Evolutionary conservation across 2,113 vertebrate genomes (phyloP).

Genomic region (Carassius gibelio): DNA sequence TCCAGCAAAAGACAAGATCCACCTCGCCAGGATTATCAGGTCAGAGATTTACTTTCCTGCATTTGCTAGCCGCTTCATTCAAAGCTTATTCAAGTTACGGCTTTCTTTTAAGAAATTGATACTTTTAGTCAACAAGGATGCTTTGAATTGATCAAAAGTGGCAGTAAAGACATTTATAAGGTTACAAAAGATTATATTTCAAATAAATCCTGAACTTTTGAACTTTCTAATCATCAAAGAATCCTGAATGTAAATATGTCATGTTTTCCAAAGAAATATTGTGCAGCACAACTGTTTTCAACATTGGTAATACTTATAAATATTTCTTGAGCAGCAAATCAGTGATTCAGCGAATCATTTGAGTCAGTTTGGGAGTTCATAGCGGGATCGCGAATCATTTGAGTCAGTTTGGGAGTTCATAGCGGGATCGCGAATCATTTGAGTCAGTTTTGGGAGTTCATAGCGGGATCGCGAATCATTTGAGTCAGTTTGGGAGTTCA

Average conservation of each 20-base stretch:
- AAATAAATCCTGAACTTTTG: background rate
- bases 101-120: background rate
- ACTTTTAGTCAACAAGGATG: background rate
- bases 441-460: too few relatives aligned
- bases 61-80: background rate
- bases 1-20: constrained; percentile 93
- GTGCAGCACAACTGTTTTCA: background rate
- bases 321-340: background rate
- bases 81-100: background rate
- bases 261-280: background rate
- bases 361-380: too few relatives aligned
- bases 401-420: too few relatives aligned
- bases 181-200: background rate
- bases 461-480: too few relatives aligned
- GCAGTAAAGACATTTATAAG: background rate
- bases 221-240: background rate
- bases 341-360: too few relatives aligned
- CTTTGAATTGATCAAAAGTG: background rate
- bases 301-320: background rate
- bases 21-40: constrained; percentile 88
- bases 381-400: too few relatives aligned
- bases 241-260: background rate
- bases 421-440: too few relatives aligned
- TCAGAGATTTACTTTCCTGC: constrained; percentile 46
- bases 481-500: too few relatives aligned